phyloP scores from a whole-genome alignment of 2,888 invertebrate genomes.

The Mactromeris polynyma region DNA sequence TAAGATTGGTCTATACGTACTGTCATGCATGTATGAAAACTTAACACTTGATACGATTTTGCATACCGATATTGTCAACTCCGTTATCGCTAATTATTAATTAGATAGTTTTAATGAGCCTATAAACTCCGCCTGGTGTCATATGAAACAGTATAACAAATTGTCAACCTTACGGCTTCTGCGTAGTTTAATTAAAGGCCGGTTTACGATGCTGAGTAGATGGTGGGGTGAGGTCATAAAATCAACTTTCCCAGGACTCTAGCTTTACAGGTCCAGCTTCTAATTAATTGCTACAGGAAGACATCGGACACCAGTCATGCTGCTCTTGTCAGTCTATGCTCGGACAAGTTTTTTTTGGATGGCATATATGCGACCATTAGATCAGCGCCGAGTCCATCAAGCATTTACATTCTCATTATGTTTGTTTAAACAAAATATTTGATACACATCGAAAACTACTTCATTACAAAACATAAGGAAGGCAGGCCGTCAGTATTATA shows the following conservation, averaged over 20 bases:
- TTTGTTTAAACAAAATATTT: too few relatives aligned
- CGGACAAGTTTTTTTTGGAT: neutral
- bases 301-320: too few relatives aligned
- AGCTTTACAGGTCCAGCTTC: neutral
- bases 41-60: neutral
- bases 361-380: neutral
- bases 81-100: slow-evolving; percentile 35
- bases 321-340: too few relatives aligned
- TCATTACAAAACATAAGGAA: too few relatives aligned
- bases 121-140: neutral
- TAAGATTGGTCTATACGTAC: neutral
- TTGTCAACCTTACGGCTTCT: neutral
- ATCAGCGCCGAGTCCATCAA: too few relatives aligned
- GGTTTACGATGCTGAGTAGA: neutral
- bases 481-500: too few relatives aligned
- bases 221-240: neutral
- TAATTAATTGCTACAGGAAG: too few relatives aligned
- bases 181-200: neutral
- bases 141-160: neutral
- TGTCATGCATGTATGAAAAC: neutral
- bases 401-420: too few relatives aligned
- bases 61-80: slow-evolving; percentile 34
- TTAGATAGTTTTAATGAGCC: neutral
- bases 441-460: too few relatives aligned
- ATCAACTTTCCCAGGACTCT: neutral